phyloP scores from a whole-genome alignment of 2,797 vertebrate species.

The Prionace glauca region DNA sequence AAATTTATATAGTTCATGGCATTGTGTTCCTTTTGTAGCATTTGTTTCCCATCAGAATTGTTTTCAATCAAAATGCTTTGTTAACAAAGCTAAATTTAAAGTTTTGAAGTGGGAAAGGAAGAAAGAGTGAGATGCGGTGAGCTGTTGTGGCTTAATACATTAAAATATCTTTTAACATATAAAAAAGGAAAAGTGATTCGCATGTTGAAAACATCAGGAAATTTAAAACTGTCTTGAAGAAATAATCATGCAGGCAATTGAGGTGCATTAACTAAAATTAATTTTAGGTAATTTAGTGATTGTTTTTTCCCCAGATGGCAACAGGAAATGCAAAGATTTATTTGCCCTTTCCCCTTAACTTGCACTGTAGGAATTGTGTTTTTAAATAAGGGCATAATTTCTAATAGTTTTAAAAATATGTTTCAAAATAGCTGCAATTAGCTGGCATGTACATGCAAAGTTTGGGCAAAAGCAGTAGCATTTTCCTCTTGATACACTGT shows the following conservation, averaged over 20 bases:
- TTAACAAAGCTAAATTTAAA: not conserved
- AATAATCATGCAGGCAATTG: not conserved
- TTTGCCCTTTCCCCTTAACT: not conserved
- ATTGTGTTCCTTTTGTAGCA: not conserved
- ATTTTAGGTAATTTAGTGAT: not conserved
- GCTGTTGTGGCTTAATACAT: not conserved
- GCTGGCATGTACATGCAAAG: not conserved
- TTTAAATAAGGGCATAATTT: not conserved
- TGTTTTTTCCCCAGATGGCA: not conserved
- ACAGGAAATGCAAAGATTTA: slow-evolving; percentile 21
- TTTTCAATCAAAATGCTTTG: not conserved
- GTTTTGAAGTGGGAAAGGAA: not conserved
- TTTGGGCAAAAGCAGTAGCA: not conserved
- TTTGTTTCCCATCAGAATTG: not conserved
- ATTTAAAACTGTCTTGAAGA: not conserved
- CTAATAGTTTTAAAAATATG: not conserved
- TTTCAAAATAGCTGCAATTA: not conserved
- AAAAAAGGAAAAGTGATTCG: not conserved
- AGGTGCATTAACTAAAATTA: not conserved
- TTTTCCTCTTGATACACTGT: not conserved
- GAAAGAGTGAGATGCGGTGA: not conserved
- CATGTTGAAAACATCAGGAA: not conserved
- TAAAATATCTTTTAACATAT: not conserved
- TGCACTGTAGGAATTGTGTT: not conserved
- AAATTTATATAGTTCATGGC: not conserved